Conservation (phyloP, 1,140 invertebrate species). For the Lanistes nyassanus region DNA sequence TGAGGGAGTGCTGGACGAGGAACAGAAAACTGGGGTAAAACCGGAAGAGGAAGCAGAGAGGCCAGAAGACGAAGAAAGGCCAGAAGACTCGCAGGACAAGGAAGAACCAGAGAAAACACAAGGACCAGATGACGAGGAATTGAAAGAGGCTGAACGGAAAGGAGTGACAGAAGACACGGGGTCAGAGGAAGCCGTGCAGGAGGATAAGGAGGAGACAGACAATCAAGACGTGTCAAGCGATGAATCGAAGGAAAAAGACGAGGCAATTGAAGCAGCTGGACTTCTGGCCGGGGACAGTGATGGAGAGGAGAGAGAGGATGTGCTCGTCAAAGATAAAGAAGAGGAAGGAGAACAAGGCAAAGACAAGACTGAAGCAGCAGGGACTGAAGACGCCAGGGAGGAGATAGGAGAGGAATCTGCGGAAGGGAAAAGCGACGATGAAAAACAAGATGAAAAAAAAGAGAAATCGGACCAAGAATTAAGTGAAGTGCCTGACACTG, state of each 20-base stretch:
- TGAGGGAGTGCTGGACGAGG: background rate
- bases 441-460: conserved; percentile 2
- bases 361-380: background rate
- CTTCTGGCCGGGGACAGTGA: background rate
- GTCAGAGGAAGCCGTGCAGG: background rate
- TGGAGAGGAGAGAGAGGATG: background rate
- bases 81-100: background rate
- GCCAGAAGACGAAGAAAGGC: background rate
- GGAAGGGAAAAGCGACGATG: background rate
- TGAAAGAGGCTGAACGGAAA: background rate
- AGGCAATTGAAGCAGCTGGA: background rate
- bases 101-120: background rate
- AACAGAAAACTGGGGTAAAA: background rate
- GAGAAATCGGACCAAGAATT: background rate
- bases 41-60: conserved; percentile 7
- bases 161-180: background rate
- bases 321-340: background rate
- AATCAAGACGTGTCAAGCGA: background rate
- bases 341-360: background rate
- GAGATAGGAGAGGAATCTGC: background rate
- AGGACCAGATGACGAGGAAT: background rate
- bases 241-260: background rate
- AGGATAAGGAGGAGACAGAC: background rate
- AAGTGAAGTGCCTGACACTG: background rate
- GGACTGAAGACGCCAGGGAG: background rate